Conservation (phyloP, 2,797 vertebrate genomes). For the Danio albolineatus region DNA sequence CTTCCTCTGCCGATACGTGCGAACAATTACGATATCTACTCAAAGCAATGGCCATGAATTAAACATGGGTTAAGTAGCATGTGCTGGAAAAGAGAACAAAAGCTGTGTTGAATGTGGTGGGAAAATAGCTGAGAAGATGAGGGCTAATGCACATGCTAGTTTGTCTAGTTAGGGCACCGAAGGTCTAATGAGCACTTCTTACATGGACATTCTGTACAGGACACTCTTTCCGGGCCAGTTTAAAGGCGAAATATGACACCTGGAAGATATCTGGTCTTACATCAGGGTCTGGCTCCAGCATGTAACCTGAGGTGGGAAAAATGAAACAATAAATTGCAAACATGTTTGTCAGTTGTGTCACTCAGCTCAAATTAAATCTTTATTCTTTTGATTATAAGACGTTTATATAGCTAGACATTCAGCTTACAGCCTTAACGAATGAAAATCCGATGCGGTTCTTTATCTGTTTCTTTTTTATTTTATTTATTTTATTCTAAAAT, state of each 20-base stretch:
- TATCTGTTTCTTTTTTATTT: no score
- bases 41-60: conserved; percentile 39
- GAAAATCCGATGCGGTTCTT: no score
- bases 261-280: conserved; percentile 96
- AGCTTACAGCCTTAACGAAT: no score
- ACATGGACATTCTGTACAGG: conserved; percentile 90
- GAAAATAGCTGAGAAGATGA: not conserved
- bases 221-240: conserved; percentile 89
- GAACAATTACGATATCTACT: conserved; percentile 25
- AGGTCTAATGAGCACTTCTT: conserved; percentile 55
- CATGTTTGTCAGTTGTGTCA: no score
- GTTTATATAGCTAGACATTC: no score
- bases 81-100: conserved; percentile 5
- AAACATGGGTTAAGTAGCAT: conserved; percentile 35
- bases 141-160: not conserved
- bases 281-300: conserved; percentile 97
- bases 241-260: conserved; percentile 96
- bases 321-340: not conserved
- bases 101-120: not conserved
- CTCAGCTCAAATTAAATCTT: no score
- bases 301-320: conserved; percentile 85
- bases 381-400: no score
- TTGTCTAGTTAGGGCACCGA: not conserved
- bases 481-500: no score
- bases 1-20: conserved; percentile 47